A percentile compares a stretch with the other conserved stretches of the same genome.
phyloP scores from a whole-genome alignment of 2,113 vertebrate species.

The Dryoscopus gambensis region DNA sequence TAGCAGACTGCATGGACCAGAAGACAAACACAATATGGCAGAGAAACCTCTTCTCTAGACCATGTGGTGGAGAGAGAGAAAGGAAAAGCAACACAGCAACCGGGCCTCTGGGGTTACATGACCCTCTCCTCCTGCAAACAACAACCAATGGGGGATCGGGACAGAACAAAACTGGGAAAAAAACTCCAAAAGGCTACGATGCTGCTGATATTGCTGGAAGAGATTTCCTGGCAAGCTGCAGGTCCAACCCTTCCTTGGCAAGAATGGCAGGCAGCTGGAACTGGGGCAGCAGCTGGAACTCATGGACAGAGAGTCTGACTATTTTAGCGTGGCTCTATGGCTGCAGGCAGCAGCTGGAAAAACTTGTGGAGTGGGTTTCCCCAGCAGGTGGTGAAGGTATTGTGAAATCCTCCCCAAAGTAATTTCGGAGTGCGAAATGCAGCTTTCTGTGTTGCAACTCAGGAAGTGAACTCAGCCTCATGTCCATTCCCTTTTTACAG shows the following conservation, averaged over 20 bases:
- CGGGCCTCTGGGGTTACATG: too few relatives aligned
- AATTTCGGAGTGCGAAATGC: neutral
- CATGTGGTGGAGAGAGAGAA: neutral
- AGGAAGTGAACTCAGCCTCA: neutral
- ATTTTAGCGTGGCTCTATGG: neutral
- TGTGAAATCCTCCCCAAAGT: neutral
- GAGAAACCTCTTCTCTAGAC: neutral
- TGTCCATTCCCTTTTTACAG: neutral
- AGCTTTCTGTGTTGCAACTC: fast-evolving
- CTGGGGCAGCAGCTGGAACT: fast-evolving
- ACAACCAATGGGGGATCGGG: fast-evolving
- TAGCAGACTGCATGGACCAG: neutral
- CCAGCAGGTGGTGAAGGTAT: too few relatives aligned
- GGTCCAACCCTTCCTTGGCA: neutral
- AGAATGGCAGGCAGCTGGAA: neutral
- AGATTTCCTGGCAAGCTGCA: neutral
- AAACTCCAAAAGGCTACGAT: neutral
- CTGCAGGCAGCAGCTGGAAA: neutral
- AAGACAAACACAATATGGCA: neutral
- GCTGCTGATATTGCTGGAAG: neutral
- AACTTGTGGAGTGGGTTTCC: neutral
- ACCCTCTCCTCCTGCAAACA: neutral
- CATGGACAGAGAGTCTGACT: fast-evolving
- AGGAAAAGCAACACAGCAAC: neutral
- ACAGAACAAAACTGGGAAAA: neutral